phyloP scores from a whole-genome alignment of 2,797 vertebrate species.

The Takifugu rubripes region DNA sequence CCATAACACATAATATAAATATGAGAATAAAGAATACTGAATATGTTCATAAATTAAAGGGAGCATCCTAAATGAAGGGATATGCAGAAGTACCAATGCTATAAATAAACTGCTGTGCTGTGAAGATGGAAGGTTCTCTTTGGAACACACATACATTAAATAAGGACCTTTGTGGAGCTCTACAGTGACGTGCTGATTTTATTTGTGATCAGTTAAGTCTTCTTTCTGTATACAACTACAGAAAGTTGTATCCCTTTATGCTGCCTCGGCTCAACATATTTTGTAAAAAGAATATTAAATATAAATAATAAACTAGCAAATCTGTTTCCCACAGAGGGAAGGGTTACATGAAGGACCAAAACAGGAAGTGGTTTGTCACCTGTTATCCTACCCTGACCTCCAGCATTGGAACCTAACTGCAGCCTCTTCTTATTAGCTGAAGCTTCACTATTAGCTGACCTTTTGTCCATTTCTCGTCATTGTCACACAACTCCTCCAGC shows the following conservation, averaged over 20 bases:
- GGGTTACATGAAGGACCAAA: slow-evolving; percentile 21
- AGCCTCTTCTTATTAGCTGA: not conserved
- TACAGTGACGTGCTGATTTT: slow-evolving; percentile 28
- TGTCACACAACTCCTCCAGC: slow-evolving; percentile 10
- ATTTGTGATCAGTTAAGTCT: slow-evolving; percentile 32
- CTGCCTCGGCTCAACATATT: slow-evolving; percentile 34
- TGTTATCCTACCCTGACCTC: slow-evolving; percentile 6
- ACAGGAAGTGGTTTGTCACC: slow-evolving; percentile 2
- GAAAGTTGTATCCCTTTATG: slow-evolving; percentile 60
- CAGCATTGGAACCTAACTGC: not conserved
- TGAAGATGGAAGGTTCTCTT: slow-evolving; percentile 56
- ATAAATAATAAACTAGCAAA: slow-evolving; percentile 35
- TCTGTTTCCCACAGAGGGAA: slow-evolving; percentile 14
- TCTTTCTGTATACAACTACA: slow-evolving; percentile 49
- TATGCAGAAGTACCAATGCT: slow-evolving; percentile 58
- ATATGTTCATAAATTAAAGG: slow-evolving; percentile 74
- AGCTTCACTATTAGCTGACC: not conserved
- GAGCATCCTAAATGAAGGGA: slow-evolving; percentile 61
- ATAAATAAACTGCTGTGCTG: slow-evolving; percentile 42
- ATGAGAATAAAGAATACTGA: slow-evolving; percentile 89
- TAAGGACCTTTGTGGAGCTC: slow-evolving; percentile 34
- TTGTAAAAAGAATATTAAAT: slow-evolving; percentile 33
- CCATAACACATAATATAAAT: slow-evolving; percentile 85
- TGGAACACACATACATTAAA: slow-evolving; percentile 58
- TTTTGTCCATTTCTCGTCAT: slow-evolving; percentile 1